Base-by-base conservation (phyloP, 2,888 invertebrate species). In the Sphaerophoria rueppellii region DNA sequence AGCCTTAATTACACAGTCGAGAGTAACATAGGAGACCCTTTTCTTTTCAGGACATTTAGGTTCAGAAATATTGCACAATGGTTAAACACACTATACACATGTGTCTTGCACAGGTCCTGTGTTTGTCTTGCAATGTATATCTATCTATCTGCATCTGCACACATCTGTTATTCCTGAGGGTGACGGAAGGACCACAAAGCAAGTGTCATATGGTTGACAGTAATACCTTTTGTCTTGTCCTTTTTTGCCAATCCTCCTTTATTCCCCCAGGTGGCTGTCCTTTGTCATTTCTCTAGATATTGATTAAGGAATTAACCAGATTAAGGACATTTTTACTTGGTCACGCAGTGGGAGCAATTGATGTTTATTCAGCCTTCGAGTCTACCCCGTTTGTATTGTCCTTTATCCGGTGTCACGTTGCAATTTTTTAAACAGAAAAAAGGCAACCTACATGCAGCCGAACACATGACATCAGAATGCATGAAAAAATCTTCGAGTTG, bases 391-490 rank as follows among this genome's bases (percentile, higher is more conserved):
- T 24, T 24, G 43, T 43, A 2, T 9, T 40, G 48, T 80, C 76
- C 74, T 81, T 81, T 85, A 61, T 80, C 80, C 83, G 76, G 83
- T 85, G 80, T 81, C 83, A 85, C 69, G 67, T 80, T 85, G 83
- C 75, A 71, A 24, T 69, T 63, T 76, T 9, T 71, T 24, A 24
- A 24, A 24, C 24, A 24, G 24, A 24, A 24, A 24, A 24, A 24
- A 24, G 24, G 24, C 24, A 2, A 12, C 78, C 52, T 34, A 60
- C 69, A 32, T 4, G 37, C 43, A 37, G 69, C 14, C 78, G 46
- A 63, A 63, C 72, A 73, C 24, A 58, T 16, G 65, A 82, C 43
- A 73, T 82, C 72, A 74, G 35, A 24, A 63, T 34, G 43, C 35
- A 55, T n/a, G 14, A 58, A 50, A 65, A 60, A 70, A 76, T 61